These are phyloP conservation scores for Glareola pratincola DNA, from an alignment of 2,113 vertebrate genomes.

Conservation along the genomic window DNA sequence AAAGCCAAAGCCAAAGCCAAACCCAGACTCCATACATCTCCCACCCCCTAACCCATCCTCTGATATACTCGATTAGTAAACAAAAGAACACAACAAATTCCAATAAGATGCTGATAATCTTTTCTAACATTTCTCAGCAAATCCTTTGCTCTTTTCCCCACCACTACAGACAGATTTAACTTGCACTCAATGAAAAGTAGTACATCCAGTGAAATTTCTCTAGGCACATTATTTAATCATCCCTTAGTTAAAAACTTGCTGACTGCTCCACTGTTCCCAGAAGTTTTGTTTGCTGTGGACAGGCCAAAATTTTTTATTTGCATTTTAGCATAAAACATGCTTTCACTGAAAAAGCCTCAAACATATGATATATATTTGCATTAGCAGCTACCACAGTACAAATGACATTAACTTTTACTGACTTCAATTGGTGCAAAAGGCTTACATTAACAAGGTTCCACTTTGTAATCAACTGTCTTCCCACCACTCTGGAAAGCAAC, in stretches of 20 bases:
- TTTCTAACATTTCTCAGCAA: not conserved
- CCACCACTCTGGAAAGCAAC: not conserved
- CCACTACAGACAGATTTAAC: not conserved
- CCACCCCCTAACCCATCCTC: not conserved
- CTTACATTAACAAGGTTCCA: not conserved
- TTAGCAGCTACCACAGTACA: not conserved
- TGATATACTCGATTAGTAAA: not conserved
- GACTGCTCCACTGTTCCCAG: not conserved
- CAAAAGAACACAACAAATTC: not conserved
- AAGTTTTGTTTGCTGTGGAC: not conserved
- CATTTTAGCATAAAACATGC: not conserved
- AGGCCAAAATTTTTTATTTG: not conserved
- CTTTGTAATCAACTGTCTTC: not conserved
- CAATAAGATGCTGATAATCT: not conserved
- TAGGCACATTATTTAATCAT: not conserved
- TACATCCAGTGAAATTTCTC: not conserved
- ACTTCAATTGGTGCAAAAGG: not conserved
- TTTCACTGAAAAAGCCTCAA: not conserved
- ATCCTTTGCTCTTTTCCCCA: not conserved
- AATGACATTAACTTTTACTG: not conserved
- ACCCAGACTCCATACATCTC: not conserved
- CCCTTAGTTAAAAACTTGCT: not conserved
- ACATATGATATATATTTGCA: not conserved
- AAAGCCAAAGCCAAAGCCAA: not conserved
- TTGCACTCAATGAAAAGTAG: not conserved